Base-by-base conservation (phyloP, 2,797 vertebrate species). In the Neomorphus geoffroyi region DNA sequence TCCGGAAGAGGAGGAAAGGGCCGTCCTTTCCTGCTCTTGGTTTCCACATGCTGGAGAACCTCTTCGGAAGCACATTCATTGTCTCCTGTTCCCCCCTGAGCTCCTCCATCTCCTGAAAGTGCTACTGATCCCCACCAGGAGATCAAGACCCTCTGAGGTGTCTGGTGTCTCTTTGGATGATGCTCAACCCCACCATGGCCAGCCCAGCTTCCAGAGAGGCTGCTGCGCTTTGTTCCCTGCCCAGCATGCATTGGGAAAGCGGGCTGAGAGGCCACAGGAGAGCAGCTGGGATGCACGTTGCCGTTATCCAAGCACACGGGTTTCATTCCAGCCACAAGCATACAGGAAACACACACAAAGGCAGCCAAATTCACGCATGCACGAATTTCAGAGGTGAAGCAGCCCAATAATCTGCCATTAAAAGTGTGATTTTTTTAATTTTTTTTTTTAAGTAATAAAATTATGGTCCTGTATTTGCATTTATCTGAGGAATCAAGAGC, bases 191-290 rank as follows among this genome's bases (percentile, higher is more conserved):
- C 48, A 13, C 16, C 1, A 0, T 4, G 39, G 16, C 28, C 4
- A 0, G 9, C 4, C 61, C 33, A 64, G 28, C 45, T 46, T 4
- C 45, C 53, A 51, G 17, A 12, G 48, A 78, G 37, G 46, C 24
- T 6, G 1, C 32, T 27, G 4, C 1, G 6, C 27, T 32, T 71
- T 0, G 0, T 1, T 53, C 9, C 18, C 37, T 30, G 43, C 22
- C 7, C 1, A 0, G 41, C 4, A 2, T 58, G 14, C 1, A 0
- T 41, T 13, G 37, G 66, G 62, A 69, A 6, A 79, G 45, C 4
- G 27, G 32, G 22, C 28, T 67, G n/a, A 26, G 43, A n/a, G 32
- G 1, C 28, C 0, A 0, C 6, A 0, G 0, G 60, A 77, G 33
- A 24, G n/a, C 6, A 46, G 18, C 56, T 77, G 46, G 37, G 56